Evolutionary conservation across 2,888 invertebrate species (phyloP), one percentile per base, ranked within the genome.

Genomic region (Polydrusus tereticollis): DNA sequence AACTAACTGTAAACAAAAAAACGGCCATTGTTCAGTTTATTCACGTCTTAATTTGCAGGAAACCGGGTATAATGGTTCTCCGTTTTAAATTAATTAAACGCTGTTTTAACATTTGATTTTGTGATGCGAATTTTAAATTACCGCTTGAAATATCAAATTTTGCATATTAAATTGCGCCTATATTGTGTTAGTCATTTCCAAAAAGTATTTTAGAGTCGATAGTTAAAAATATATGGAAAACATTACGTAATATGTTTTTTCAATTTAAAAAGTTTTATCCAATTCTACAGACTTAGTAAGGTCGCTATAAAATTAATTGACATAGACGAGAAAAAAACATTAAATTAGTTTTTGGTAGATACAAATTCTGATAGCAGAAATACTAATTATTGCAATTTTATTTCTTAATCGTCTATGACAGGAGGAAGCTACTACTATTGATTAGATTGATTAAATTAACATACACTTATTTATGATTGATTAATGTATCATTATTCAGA

Each of bases 1-100:
- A 60, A 60, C 60, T 60, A 60, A 60, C 60, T 60, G 60, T 60
- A 60, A 60, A 41, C 14, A 60, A 59, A 58, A 57, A 60, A 60
- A 43, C 16, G 38, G 33, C 58, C n/a, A 60, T 60, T 43, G 26
- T 38, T 10, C 12, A 60, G 43, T 63, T 29, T n/a, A 43, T 26
- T 63, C 62, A 47, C 47, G 62, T 47, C 29, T 20, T 33, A 47
- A 43, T 63, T 63, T 63, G 62, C 62, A 63, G 47, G 47, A 47
- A 63, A 63, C 33, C 29, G 20, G 12, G 29, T 29, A 33, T 29
- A 47, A 63, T 63, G 47, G 47, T 23, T 63, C n/a, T 20, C 18
- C 29, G 62, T 63, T 63, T 63, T 47, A 63, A 63, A 47, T 47
- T 47, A 21, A 47, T 47, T 63, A 20, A 47, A 47, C 62, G 45